phyloP scores from a whole-genome alignment of 1,140 invertebrate species.

The Heliothis virescens region DNA sequence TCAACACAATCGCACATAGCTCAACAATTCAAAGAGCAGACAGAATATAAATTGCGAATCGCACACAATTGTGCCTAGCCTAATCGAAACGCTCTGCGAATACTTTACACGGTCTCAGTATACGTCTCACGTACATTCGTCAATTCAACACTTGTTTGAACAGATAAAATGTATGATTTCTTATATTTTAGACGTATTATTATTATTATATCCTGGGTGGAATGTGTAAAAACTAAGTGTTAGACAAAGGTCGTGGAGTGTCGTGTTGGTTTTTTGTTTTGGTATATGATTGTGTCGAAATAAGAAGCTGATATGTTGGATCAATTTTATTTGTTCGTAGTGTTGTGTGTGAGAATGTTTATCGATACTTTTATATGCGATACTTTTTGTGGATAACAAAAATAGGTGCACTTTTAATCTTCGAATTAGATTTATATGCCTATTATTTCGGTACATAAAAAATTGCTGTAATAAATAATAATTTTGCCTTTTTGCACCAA shows the following conservation, averaged over 20 bases:
- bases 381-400: too few species aligned
- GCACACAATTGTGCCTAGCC: conserved; percentile 23
- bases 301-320: not conserved
- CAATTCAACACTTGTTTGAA: conserved; percentile 47
- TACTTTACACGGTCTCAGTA: conserved; percentile 9
- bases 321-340: not conserved
- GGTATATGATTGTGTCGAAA: not conserved
- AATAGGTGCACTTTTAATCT: too few species aligned
- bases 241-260: not conserved
- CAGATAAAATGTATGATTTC: conserved; percentile 45
- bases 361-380: too few species aligned
- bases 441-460: too few species aligned
- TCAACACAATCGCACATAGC: conserved; percentile 36
- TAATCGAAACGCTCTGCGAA: conserved; percentile 37
- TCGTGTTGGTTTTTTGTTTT: not conserved
- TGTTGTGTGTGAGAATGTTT: not conserved
- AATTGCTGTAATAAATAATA: too few species aligned
- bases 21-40: conserved; percentile 32
- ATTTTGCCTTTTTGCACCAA: too few species aligned
- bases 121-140: conserved; percentile 24
- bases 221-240: not conserved
- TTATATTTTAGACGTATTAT: conserved; percentile 41
- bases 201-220: not conserved
- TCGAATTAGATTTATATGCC: too few species aligned
- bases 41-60: conserved; percentile 38